phyloP scores from a whole-genome alignment of 2,113 vertebrate species.

The Anser brachyrhynchus region DNA sequence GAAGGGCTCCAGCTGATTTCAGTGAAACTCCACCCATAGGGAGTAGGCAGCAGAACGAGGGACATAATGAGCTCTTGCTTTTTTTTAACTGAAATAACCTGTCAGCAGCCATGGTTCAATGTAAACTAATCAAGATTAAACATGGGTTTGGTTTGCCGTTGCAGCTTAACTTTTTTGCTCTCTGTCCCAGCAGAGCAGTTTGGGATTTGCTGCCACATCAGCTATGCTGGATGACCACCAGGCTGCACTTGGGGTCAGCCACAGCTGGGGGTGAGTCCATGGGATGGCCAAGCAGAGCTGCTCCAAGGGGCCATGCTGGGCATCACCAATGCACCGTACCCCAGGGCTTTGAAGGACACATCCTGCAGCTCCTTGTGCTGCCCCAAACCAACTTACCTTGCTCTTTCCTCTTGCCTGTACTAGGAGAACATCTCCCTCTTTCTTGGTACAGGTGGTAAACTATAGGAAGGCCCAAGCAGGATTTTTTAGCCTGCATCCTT shows the following conservation, averaged over 20 bases:
- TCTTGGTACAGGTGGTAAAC: neutral
- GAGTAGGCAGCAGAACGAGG: neutral
- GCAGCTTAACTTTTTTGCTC: neutral
- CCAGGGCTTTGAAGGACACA: neutral
- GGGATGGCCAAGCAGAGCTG: neutral
- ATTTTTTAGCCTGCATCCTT: neutral
- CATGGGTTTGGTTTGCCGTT: neutral
- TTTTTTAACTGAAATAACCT: conserved; percentile 12
- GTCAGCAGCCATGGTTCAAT: neutral
- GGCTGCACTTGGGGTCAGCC: neutral
- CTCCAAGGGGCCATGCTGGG: neutral
- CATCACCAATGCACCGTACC: neutral
- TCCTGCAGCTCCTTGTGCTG: neutral
- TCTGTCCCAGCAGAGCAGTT: neutral
- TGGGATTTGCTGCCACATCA: neutral
- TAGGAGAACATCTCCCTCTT: neutral
- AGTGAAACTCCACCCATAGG: neutral
- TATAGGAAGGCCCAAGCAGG: neutral
- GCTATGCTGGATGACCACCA: neutral
- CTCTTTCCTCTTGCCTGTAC: neutral
- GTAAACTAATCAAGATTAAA: neutral
- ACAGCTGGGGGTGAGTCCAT: neutral
- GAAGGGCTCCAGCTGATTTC: neutral
- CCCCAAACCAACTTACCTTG: neutral
- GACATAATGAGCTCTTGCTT: neutral